Evolutionary conservation across 2,888 invertebrate species (phyloP), one percentile per base, ranked within the genome.

Genomic region (Pristionchus maxplancki): DNA sequence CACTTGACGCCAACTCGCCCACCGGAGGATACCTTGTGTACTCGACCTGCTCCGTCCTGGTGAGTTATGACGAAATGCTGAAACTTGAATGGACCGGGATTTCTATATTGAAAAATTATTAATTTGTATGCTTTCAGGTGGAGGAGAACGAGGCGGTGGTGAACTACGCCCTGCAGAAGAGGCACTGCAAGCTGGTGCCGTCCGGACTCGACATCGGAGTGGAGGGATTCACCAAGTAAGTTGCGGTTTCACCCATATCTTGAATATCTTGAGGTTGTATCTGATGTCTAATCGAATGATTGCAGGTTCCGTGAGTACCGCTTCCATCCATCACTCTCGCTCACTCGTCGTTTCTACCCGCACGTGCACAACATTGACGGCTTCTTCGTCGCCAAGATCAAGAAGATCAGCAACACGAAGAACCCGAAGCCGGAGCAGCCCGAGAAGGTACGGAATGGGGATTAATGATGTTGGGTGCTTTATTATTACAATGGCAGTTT

Each of bases 341-440:
- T 97, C 89, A 97, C 98, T 0, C 96, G 97, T 95, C 96, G 99
- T 87, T 98, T 97, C 95, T 99, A 99, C 95, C 99, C 99, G 0
- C 99, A 99, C 95, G 97, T 97, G 5, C 98, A 99, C 95, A 99
- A 99, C 95, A 97, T 99, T 97, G 99, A 99, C 95, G 99, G 99
- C 6, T 99, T 99, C 95, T 99, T 97, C 96, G 98, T 99, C 1
- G 98, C 98, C 0, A 99, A 99, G 95, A 95, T 99, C 24, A 98
- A 98, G 95, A 99, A 99, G 95, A 97, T 98, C 95, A 97, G 97
- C 0, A 97, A 98, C 95, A 90, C 89, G 53, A 84, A 84, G 88
- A 88, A 58, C 28, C 48, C 88, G 37, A 78, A 81, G 62, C 58
- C 88, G 11, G 88, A 88, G 1, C 64, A 85, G 44, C 40, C 85